Evolutionary conservation across 2,113 vertebrate species (phyloP), one percentile per base, ranked within the genome.

Genomic region (Oxygymnocypris stewartii): DNA sequence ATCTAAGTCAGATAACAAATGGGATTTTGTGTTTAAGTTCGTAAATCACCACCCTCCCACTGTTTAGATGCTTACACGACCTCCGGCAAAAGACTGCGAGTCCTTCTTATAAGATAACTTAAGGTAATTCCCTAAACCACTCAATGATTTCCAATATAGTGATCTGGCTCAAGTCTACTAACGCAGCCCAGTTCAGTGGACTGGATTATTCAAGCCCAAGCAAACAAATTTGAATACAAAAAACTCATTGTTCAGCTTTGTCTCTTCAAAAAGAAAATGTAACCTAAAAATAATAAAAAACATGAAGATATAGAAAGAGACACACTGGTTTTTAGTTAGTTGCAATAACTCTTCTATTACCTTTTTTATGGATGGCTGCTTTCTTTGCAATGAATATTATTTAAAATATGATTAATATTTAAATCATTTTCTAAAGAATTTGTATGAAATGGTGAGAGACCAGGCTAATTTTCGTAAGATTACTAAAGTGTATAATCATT

Each of bases 1-100:
- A 75, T 84, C 61, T 51, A 76, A 73, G 74, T 73, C 44, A 31
- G 59, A 83, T 78, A 67, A 87, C 42, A 87, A 87, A 87, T 57
- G 49, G 42, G 28, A 49, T 69, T 69, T 51, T 47, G 42, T 49
- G 76, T 20, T 78, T 78, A 12, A 54, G 23, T n/a, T n/a, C 20
- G 49, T 78, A 54, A 78, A 78, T 78, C 76, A 54, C 28, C 75
- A 25, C 1, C 47, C 16, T 35, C 25, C 47, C 14, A 78, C 16
- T 42, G 37, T 73, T 42, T 40, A 47, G 42, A 76, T 28, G 42
- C 73, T 67, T 28, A 14, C 63, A 67, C 63, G 2, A 67, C 63
- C 73, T 28, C n/a, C n/a, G n/a, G 73, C 42, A 49, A 76, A 76
- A 28, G 13, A n/a, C 73, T 76, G 73, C 0, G 6, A 73, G 42